phyloP scores from a whole-genome alignment of 2,888 invertebrate species.

The Agrotis exclamationis region DNA sequence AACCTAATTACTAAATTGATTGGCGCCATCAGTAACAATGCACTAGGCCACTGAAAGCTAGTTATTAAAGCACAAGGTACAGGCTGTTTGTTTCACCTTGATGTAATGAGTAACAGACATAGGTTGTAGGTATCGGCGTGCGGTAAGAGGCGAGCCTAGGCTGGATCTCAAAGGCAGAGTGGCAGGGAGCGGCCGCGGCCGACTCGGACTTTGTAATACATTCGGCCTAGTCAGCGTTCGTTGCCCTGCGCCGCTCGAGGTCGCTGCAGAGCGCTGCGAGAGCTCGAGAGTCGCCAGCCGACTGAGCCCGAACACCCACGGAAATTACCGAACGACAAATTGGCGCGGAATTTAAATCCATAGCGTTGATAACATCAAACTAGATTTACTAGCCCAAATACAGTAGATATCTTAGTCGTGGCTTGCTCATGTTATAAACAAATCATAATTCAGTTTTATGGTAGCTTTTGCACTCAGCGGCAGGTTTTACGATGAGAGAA shows the following conservation, averaged over 20 bases:
- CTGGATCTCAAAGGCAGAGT: slow-evolving; percentile 88
- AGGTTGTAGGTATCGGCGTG: slow-evolving; percentile 81
- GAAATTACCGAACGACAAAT: slow-evolving; percentile 77
- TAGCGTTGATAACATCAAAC: slow-evolving; percentile 38
- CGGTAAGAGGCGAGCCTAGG: slow-evolving; percentile 88
- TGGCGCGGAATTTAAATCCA: slow-evolving; percentile 74
- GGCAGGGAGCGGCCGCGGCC: slow-evolving; percentile 88
- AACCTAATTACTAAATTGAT: slow-evolving; percentile 40
- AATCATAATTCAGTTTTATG: slow-evolving; percentile 11
- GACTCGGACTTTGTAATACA: slow-evolving; percentile 90
- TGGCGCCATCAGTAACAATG: slow-evolving; percentile 53
- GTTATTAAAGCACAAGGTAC: slow-evolving; percentile 67
- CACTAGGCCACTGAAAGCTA: slow-evolving; percentile 61
- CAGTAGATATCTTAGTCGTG: slow-evolving; percentile 2
- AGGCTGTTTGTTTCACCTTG: slow-evolving; percentile 85
- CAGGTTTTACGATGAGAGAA: slow-evolving; percentile 11
- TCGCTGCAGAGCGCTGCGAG: slow-evolving; percentile 72
- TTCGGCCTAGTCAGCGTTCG: slow-evolving; percentile 91
- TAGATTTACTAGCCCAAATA: slow-evolving; percentile 25
- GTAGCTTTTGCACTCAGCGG: not conserved
- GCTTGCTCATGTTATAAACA: not conserved
- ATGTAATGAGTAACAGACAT: slow-evolving; percentile 82
- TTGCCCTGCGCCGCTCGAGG: slow-evolving; percentile 88
- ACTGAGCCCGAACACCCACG: slow-evolving; percentile 77
- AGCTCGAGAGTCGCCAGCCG: slow-evolving; percentile 69